These are phyloP conservation scores for Oceanodroma tethys DNA, from an alignment of 2,113 vertebrate genomes.

Conservation along the genomic window DNA sequence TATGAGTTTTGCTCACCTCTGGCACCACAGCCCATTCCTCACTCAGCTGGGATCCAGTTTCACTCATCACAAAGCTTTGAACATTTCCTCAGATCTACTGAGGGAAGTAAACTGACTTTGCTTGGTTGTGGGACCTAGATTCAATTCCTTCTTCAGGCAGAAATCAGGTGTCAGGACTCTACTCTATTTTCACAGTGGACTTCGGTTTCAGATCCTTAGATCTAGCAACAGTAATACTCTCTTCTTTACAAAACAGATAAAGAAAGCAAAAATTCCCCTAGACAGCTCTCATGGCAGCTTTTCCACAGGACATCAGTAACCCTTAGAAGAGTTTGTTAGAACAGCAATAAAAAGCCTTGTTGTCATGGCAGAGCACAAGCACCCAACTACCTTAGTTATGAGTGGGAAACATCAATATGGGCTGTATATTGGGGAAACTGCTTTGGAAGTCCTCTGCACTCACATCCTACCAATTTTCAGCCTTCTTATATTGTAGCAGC, in stretches of 20 bases:
- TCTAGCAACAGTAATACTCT: background rate
- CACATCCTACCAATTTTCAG: background rate
- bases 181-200: background rate
- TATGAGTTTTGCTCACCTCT: background rate
- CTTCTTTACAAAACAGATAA: background rate
- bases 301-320: background rate
- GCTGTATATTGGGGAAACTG: background rate
- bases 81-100: background rate
- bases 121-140: background rate
- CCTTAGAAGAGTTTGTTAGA: background rate
- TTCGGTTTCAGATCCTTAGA: background rate
- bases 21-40: background rate
- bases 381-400: background rate
- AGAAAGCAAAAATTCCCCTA: background rate
- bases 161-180: background rate
- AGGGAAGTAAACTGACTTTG: background rate
- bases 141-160: background rate
- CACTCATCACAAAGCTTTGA: background rate
- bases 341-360: background rate
- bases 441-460: background rate
- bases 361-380: background rate
- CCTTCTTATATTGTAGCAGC: background rate
- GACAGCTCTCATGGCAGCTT: background rate
- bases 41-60: background rate
- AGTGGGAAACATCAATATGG: background rate